Base-by-base conservation (phyloP, 2,888 invertebrate genomes). In the Sthenelais limicola region DNA sequence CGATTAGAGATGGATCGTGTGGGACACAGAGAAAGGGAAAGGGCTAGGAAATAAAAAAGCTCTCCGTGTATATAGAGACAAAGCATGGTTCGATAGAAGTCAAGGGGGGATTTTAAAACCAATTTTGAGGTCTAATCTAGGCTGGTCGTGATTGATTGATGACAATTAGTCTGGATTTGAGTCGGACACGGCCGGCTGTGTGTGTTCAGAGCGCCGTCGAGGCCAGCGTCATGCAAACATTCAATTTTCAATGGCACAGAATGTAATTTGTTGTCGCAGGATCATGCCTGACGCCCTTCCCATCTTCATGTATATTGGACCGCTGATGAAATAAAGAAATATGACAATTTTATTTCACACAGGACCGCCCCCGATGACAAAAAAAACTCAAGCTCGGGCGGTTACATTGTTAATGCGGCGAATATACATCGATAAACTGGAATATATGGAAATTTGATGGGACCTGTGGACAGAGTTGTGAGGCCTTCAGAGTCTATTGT, bases 231-330 rank as follows among this genome's bases (percentile, higher is more conserved):
- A 62, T 62, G 62, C 62, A 62, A 62, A 62, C 62, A 62, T 62
- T 62, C 62, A 62, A 62, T 62, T 62, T 62, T 62, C 38, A 62
- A 62, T 62, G 62, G 38, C 38, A 21, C 38, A 35, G 38, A 62
- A 62, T 62, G 62, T 62, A 62, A 62, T 62, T 62, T 62, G 62
- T 38, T 43, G 38, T 62, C 62, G 62, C 62, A 24, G 38, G 62
- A 62, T 62, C 62, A 62, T 43, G 62, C 62, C 38, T 43, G 62
- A 35, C 62, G 26, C 56, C 43, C 62, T 38, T 43, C 62, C 43
- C 62, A 62, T 62, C 62, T 62, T 62, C 62, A 62, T 62, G 62
- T 62, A 62, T 62, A 62, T 62, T 62, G 62, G 62, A 35, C 26
- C 38, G 38, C 62, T 62, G 62, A 62, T 62, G 62, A 62, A 38